phyloP scores from a whole-genome alignment of 2,113 vertebrate species.

The Lates calcarifer region DNA sequence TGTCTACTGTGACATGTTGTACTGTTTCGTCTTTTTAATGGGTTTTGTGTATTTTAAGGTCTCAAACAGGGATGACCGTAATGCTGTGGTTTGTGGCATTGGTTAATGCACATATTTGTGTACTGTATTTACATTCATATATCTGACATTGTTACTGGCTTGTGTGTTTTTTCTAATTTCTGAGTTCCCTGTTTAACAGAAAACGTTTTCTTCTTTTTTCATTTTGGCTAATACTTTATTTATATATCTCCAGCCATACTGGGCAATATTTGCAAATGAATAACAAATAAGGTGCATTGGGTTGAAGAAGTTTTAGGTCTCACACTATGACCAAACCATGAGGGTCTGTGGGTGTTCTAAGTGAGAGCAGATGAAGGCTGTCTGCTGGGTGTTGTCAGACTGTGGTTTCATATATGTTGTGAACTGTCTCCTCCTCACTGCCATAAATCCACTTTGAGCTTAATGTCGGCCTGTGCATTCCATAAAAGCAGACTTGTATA shows the following conservation, averaged over 20 bases:
- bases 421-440: slow-evolving; percentile 16
- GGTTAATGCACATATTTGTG: too few species aligned
- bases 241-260: not conserved
- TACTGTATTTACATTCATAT: too few species aligned
- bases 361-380: not conserved
- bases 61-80: too few species aligned
- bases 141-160: not conserved
- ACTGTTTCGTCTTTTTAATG: too few species aligned
- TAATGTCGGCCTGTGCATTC: not conserved
- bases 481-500: not conserved
- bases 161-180: not conserved
- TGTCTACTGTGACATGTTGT: too few species aligned
- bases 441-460: slow-evolving; percentile 33
- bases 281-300: not conserved
- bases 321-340: not conserved
- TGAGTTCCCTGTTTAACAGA: not conserved
- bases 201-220: not conserved
- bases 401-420: slow-evolving; percentile 39
- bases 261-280: not conserved
- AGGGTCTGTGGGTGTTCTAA: not conserved
- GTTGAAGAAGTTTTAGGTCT: not conserved
- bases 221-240: not conserved
- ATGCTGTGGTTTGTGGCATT: too few species aligned
- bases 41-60: too few species aligned
- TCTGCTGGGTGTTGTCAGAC: slow-evolving; percentile 35